A percentile compares a stretch with the other conserved stretches of the same genome.
Conservation (phyloP, 2,797 vertebrate genomes). For the Labroides dimidiatus region DNA sequence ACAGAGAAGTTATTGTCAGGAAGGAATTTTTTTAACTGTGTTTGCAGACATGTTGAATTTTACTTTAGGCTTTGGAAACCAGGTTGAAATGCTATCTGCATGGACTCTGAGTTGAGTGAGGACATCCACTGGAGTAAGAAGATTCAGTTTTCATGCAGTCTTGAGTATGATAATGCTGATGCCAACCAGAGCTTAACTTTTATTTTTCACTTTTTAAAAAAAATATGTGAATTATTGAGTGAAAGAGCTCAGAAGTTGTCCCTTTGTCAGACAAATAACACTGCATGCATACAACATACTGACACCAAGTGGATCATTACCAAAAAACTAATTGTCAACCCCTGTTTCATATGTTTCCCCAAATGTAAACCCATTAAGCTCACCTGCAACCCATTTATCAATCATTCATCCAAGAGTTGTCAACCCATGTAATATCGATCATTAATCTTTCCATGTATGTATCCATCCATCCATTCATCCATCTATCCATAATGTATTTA, state of each 20-base stretch:
- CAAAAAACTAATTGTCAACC: too few species aligned
- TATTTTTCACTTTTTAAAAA: too few species aligned
- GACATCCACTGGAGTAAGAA: conserved; percentile 5
- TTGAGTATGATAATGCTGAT: background rate
- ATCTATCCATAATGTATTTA: too few species aligned
- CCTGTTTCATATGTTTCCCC: too few species aligned
- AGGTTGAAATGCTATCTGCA: conserved; percentile 55
- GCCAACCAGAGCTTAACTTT: too few species aligned
- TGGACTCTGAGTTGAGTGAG: conserved; percentile 9
- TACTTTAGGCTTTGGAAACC: conserved; percentile 50
- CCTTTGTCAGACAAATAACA: too few species aligned
- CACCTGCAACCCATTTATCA: too few species aligned
- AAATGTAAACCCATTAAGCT: too few species aligned
- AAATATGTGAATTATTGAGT: too few species aligned
- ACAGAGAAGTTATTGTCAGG: conserved; percentile 57
- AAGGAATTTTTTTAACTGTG: conserved; percentile 60
- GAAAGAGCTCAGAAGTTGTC: too few species aligned
- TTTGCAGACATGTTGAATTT: conserved; percentile 67
- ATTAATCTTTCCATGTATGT: background rate
- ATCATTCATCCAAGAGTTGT: background rate
- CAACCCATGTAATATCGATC: background rate
- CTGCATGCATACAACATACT: too few species aligned
- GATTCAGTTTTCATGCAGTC: conserved; percentile 17
- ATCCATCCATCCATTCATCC: background rate
- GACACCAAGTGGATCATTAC: too few species aligned